phyloP scores from a whole-genome alignment of 2,113 vertebrate genomes.

The Mirounga angustirostris region DNA sequence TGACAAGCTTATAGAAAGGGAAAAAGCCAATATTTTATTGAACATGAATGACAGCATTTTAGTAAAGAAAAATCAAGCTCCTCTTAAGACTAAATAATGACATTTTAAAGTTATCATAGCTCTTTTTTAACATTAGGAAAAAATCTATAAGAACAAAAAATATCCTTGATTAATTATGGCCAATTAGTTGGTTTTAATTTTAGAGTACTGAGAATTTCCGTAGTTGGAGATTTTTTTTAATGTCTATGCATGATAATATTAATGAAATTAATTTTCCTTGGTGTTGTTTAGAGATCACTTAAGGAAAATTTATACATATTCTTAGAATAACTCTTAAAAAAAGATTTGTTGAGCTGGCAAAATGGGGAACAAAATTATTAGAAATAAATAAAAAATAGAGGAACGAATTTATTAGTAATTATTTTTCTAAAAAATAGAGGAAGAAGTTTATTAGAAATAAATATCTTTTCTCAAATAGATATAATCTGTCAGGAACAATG shows the following conservation, averaged over 20 bases:
- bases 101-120: background rate
- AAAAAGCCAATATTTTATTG: background rate
- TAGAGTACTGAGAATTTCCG: background rate
- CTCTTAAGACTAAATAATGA: background rate
- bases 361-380: background rate
- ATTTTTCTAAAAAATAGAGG: constrained; percentile 17
- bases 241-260: background rate
- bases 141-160: background rate
- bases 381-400: background rate
- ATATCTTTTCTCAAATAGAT: constrained; percentile 2
- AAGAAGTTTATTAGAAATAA: background rate
- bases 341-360: background rate
- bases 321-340: background rate
- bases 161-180: background rate
- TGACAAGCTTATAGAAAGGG: background rate
- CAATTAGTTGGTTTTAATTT: background rate
- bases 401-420: background rate
- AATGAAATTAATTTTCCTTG: background rate
- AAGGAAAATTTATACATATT: background rate
- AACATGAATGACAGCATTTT: background rate
- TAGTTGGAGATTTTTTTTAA: background rate
- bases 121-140: background rate
- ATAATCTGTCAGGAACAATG: background rate
- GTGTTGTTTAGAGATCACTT: background rate
- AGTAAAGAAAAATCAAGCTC: background rate